phyloP scores from a whole-genome alignment of 2,888 invertebrate genomes.

The Noctua pronuba region DNA sequence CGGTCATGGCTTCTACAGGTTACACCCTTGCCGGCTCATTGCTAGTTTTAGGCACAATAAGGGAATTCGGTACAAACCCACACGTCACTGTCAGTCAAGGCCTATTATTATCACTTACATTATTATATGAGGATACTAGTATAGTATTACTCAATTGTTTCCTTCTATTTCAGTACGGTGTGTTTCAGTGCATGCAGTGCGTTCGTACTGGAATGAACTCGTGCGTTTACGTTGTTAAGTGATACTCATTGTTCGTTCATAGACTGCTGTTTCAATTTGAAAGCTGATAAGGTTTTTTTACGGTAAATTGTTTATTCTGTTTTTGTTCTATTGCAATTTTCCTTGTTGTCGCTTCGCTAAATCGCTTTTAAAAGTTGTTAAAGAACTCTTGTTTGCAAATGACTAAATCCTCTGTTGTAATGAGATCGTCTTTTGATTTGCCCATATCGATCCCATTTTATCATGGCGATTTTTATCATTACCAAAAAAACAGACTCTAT shows the following conservation, averaged over 20 bases:
- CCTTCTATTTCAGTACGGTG: slow-evolving; percentile 1
- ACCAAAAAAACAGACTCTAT: no score
- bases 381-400: neutral
- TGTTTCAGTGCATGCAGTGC: slow-evolving; percentile 52
- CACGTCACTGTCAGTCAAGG: slow-evolving; percentile 8
- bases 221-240: neutral
- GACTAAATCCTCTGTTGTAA: neutral
- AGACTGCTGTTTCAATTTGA: neutral
- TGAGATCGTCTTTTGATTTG: neutral
- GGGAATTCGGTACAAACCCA: slow-evolving; percentile 14
- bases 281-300: slow-evolving; percentile 1
- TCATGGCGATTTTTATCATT: neutral
- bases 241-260: slow-evolving; percentile 19
- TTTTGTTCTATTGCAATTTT: neutral
- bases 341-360: neutral
- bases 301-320: slow-evolving; percentile 1
- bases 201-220: slow-evolving; percentile 40
- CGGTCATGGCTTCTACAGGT: neutral
- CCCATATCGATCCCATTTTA: neutral
- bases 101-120: slow-evolving; percentile 10
- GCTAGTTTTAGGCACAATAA: neutral
- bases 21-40: neutral
- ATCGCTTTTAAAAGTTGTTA: neutral
- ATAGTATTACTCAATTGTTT: slow-evolving; percentile 39
- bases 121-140: neutral